Conservation (phyloP, 1,140 invertebrate genomes). For the Neuroterus valhalla region DNA sequence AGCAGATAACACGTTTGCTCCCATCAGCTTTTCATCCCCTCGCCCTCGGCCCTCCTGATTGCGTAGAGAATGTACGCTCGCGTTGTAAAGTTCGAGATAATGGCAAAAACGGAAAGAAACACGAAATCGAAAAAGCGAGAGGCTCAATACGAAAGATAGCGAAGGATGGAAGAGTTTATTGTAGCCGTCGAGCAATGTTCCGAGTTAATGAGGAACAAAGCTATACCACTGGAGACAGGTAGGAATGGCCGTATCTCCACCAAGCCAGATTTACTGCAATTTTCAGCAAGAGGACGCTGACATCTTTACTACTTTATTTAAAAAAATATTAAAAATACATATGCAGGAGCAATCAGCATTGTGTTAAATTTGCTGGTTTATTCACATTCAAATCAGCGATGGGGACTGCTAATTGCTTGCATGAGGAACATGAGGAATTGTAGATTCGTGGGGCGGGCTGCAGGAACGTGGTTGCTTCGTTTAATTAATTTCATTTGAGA, state of each 20-base stretch:
- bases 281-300: conserved; percentile 4
- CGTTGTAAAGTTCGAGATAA: conserved; percentile 27
- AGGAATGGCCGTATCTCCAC: conserved; percentile 8
- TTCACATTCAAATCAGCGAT: not conserved
- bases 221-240: conserved; percentile 11
- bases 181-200: conserved; percentile 17
- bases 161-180: conserved; percentile 16
- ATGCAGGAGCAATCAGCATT: conserved; percentile 20
- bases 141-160: not conserved
- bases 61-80: conserved; percentile 23
- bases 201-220: conserved; percentile 29
- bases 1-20: not conserved
- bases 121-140: not conserved
- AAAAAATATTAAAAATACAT: not conserved
- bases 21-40: conserved; percentile 12
- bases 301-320: conserved; percentile 17
- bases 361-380: conserved; percentile 4
- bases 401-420: not conserved
- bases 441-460: not conserved
- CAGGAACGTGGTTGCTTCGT: not conserved
- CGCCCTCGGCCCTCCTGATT: conserved; percentile 21
- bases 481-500: conserved; percentile 4
- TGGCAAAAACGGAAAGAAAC: conserved; percentile 13
- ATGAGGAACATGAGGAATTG: not conserved
- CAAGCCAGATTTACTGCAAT: conserved; percentile 20